phyloP scores from a whole-genome alignment of 2,797 vertebrate species.

The Crax fasciolata region DNA sequence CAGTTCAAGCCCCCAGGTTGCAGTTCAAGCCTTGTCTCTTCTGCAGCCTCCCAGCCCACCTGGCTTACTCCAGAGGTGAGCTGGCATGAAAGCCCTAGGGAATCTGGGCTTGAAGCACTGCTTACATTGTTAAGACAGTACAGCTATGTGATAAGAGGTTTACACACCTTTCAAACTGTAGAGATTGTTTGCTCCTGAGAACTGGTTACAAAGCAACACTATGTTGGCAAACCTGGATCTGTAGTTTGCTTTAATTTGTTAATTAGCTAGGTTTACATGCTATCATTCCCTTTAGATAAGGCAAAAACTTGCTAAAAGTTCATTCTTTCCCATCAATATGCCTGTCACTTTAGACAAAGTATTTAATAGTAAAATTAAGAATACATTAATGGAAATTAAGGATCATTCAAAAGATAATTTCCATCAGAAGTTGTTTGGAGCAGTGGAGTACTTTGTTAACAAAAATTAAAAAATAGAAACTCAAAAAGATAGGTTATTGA shows the following conservation, averaged over 20 bases:
- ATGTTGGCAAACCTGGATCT: background rate
- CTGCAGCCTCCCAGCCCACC: background rate
- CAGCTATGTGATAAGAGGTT: background rate
- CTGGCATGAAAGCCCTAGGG: background rate
- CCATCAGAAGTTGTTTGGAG: background rate
- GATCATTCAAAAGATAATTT: background rate
- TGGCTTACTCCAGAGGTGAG: background rate
- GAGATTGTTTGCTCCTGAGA: background rate
- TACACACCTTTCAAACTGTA: background rate
- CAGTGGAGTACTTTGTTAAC: background rate
- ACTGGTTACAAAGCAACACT: background rate
- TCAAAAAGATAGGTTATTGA: background rate
- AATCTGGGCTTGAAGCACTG: background rate
- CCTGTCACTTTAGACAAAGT: background rate
- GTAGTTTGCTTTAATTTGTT: background rate
- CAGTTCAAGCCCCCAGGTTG: background rate
- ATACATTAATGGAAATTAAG: slow-evolving; percentile 1
- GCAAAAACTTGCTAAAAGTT: slow-evolving; percentile 26
- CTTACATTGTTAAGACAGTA: background rate
- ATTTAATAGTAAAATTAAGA: slow-evolving; percentile 29
- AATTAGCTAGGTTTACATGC: slow-evolving; percentile 15
- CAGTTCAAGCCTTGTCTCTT: background rate
- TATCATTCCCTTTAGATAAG: background rate
- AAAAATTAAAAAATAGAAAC: background rate
- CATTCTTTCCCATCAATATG: background rate